A percentile compares a stretch with the other conserved stretches of the same genome.
These are phyloP conservation scores for Ypsolopha scabrella DNA, from an alignment of 2,888 invertebrate genomes.

Conservation along the genomic window DNA sequence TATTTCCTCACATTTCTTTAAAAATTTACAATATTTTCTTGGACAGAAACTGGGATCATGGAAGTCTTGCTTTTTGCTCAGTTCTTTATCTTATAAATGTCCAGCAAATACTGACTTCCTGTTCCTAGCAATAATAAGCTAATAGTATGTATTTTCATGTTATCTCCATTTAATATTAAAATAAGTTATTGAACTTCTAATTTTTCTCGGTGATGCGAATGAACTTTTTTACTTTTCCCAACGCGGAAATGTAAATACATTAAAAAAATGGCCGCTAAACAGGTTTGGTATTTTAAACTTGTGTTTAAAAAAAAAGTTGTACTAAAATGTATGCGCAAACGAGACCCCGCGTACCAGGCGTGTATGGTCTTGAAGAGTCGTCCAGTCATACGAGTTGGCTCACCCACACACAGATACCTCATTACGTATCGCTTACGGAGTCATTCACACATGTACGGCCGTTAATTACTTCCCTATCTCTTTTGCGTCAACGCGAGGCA, in stretches of 20 bases:
- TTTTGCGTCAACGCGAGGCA: constrained; percentile 12
- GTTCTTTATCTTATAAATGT: too few relatives aligned
- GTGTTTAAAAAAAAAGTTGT: constrained; percentile 49
- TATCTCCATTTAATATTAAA: too few relatives aligned
- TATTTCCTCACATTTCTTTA: too few relatives aligned
- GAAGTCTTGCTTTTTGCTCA: too few relatives aligned
- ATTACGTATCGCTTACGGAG: constrained; percentile 41
- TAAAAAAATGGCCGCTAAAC: constrained; percentile 53
- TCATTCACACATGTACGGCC: constrained; percentile 26
- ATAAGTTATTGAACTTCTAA: not conserved
- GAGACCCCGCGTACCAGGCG: constrained; percentile 57
- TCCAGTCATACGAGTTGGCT: constrained; percentile 34
- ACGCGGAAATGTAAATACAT: constrained; percentile 62
- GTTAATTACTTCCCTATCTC: constrained; percentile 45
- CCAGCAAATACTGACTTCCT: too few relatives aligned
- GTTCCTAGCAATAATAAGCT: too few relatives aligned
- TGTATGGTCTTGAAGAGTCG: constrained; percentile 37
- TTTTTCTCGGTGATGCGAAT: not conserved
- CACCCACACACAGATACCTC: constrained; percentile 30
- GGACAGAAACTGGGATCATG: too few relatives aligned
- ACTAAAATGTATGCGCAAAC: constrained; percentile 65
- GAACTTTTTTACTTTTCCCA: constrained; percentile 42
- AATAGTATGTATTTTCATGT: too few relatives aligned
- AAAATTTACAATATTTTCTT: too few relatives aligned
- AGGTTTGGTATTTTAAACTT: constrained; percentile 57